A percentile compares a stretch with the other conserved stretches of the same genome.
Evolutionary conservation across 2,113 vertebrate genomes (phyloP).

Genomic region (Cettia cetti): DNA sequence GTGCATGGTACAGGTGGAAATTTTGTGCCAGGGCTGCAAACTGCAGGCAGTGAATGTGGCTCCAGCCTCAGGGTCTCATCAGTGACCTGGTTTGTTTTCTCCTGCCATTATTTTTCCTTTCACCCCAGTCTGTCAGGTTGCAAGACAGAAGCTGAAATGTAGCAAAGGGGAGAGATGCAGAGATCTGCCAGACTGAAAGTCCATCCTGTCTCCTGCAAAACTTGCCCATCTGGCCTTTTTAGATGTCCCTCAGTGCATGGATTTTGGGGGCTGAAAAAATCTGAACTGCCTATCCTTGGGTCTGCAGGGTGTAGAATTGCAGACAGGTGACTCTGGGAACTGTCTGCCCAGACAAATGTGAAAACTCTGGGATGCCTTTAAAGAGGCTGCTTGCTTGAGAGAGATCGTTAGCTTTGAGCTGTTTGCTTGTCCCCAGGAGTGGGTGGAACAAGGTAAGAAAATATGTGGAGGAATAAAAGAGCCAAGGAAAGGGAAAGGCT

Average conservation of each 20-base stretch:
- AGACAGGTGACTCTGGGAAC: neutral
- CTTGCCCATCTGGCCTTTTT: neutral
- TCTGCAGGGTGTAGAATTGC: neutral
- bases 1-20: neutral
- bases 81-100: neutral
- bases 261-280: neutral
- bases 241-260: neutral
- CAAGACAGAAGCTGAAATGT: neutral
- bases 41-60: neutral
- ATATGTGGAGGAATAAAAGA: conserved; percentile 39
- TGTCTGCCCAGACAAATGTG: neutral
- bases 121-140: neutral
- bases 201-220: neutral
- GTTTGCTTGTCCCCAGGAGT: conserved; percentile 8
- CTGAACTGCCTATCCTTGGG: neutral
- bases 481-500: neutral
- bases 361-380: neutral
- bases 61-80: neutral
- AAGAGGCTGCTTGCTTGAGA: neutral
- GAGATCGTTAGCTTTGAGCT: neutral
- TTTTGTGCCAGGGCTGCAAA: neutral
- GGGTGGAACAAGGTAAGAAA: conserved; percentile 38
- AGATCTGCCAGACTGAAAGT: neutral
- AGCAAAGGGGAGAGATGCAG: neutral
- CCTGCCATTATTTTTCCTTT: neutral